Evolutionary conservation across 2,797 vertebrate genomes (phyloP).

Genomic region (Dryobates pubescens): DNA sequence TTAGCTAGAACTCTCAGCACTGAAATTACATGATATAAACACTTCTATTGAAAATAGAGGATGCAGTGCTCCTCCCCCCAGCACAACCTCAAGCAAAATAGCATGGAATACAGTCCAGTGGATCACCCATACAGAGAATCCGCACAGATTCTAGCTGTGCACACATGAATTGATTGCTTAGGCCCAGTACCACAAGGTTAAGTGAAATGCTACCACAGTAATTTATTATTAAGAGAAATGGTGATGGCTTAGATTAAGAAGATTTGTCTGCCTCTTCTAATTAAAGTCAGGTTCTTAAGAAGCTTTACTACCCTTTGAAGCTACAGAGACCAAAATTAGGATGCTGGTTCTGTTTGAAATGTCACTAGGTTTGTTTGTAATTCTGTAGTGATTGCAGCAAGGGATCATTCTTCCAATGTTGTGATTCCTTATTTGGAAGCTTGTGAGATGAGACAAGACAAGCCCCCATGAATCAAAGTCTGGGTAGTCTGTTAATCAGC

Average conservation of each 20-base stretch:
- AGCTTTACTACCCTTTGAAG: constrained; percentile 65
- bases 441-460: neutral
- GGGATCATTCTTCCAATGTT: neutral
- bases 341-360: constrained; percentile 39
- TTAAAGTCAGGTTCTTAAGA: constrained; percentile 67
- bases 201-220: constrained; percentile 61
- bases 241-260: constrained; percentile 68
- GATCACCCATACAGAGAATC: neutral
- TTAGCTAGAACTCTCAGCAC: neutral
- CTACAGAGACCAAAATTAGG: constrained; percentile 61
- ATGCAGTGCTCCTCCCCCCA: neutral
- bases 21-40: neutral
- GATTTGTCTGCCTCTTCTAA: constrained; percentile 70
- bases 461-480: neutral
- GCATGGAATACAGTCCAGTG: neutral
- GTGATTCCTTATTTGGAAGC: constrained; percentile 1
- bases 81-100: neutral
- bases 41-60: neutral
- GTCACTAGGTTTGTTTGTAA: constrained; percentile 47
- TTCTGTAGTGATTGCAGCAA: neutral
- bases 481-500: constrained; percentile 15
- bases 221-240: constrained; percentile 58
- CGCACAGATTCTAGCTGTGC: neutral
- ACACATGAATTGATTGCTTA: neutral
- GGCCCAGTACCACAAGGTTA: constrained; percentile 43